Evolutionary conservation across 35 echinoderm and acorn worm species (phyloP).

Genomic region (Ophiothrix spiculata): DNA sequence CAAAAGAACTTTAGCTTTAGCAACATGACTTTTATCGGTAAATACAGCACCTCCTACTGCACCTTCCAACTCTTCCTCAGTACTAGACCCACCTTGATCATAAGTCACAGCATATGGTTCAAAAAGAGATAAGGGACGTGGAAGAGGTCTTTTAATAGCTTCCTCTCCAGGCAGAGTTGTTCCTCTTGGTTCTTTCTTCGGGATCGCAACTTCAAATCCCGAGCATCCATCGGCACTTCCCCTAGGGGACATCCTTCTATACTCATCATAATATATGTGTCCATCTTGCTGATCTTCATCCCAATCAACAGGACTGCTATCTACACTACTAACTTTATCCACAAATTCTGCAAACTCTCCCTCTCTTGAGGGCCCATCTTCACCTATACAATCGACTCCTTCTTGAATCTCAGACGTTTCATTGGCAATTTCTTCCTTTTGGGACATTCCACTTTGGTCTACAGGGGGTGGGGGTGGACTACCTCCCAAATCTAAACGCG

Average conservation of each 20-base stretch:
- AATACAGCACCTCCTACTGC: neutral
- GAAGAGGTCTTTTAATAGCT: neutral
- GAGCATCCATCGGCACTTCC: slow-evolving; percentile 32
- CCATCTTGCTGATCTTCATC: neutral
- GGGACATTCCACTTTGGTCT: neutral
- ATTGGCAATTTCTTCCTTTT: neutral
- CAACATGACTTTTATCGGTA: neutral
- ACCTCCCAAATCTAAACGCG: slow-evolving; percentile 62
- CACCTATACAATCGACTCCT: neutral
- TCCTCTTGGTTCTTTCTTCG: neutral
- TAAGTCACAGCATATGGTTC: slow-evolving; percentile 9
- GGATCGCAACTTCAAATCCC: neutral
- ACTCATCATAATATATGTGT: neutral
- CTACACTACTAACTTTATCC: neutral
- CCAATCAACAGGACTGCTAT: neutral
- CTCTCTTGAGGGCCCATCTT: neutral
- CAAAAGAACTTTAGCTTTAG: neutral
- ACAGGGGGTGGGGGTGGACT: slow-evolving; percentile 21
- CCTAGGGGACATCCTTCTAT: slow-evolving; percentile 15
- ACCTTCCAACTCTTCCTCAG: neutral
- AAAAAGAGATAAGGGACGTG: slow-evolving; percentile 32
- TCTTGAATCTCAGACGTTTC: neutral
- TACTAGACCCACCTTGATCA: neutral
- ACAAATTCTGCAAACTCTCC: neutral
- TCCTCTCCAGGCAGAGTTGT: neutral